Conservation (phyloP, 2,888 invertebrate species). For the Synergus gifuensis region DNA sequence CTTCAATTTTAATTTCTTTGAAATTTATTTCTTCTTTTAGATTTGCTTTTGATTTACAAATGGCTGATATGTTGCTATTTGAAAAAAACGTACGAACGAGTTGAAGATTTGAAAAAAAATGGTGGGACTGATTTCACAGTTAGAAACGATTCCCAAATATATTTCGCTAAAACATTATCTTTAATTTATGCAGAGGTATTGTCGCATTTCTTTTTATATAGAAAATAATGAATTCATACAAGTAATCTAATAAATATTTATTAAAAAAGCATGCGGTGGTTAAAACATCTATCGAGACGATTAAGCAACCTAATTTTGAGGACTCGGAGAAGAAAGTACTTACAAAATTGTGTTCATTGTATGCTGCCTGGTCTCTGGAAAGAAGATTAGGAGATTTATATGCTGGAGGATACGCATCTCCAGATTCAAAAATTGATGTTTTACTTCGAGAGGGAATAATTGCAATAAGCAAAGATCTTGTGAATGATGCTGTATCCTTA, state of each 20-base stretch:
- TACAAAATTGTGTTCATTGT: slow-evolving; percentile 82
- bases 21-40: slow-evolving; percentile 74
- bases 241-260: slow-evolving; percentile 39
- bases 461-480: slow-evolving; percentile 78
- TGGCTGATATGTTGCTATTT: slow-evolving; percentile 91
- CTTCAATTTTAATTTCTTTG: too few species aligned
- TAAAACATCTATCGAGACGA: slow-evolving; percentile 77
- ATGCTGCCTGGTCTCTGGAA: slow-evolving; percentile 85
- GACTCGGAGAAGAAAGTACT: slow-evolving; percentile 79
- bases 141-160: slow-evolving; percentile 92
- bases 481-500: slow-evolving; percentile 80
- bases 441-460: slow-evolving; percentile 79
- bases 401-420: slow-evolving; percentile 79
- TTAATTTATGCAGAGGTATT: slow-evolving; percentile 91
- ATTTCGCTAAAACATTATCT: slow-evolving; percentile 87
- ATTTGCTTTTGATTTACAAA: slow-evolving; percentile 84
- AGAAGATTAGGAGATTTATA: slow-evolving; percentile 88
- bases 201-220: not conserved
- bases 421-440: slow-evolving; percentile 65
- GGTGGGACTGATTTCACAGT: slow-evolving; percentile 85
- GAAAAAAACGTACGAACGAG: slow-evolving; percentile 83
- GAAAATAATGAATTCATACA: not conserved
- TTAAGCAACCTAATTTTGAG: slow-evolving; percentile 76
- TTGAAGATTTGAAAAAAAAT: slow-evolving; percentile 78
- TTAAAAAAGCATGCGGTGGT: slow-evolving; percentile 78